Percentiles rank a stretch among this genome's conserved stretches.
Evolutionary conservation across 1,140 invertebrate species (phyloP).

Genomic region (Drosophila arizonae): DNA sequence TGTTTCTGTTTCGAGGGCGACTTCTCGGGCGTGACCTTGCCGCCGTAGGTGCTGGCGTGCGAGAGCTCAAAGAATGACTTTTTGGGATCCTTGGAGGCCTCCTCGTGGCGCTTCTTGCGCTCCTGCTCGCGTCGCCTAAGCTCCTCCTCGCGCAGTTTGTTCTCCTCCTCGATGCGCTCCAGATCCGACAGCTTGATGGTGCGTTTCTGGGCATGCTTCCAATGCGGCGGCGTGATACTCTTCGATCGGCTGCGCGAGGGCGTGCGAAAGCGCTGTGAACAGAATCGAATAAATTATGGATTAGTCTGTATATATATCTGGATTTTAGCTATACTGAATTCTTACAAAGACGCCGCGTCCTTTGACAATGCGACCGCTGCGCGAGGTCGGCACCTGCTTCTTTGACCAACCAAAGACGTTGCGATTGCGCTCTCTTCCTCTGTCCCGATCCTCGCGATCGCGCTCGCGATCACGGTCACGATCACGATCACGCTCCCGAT

Average conservation of each 20-base stretch:
- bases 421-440: slow-evolving; percentile 65
- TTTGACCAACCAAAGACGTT: slow-evolving; percentile 82
- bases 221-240: slow-evolving; percentile 94
- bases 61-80: slow-evolving; percentile 78
- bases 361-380: slow-evolving; percentile 93
- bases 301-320: no score
- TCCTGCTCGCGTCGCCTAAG: slow-evolving; percentile 85
- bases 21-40: slow-evolving; percentile 58
- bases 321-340: slow-evolving; percentile 39
- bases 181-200: slow-evolving; percentile 92
- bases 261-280: slow-evolving; percentile 89
- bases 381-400: slow-evolving; percentile 84
- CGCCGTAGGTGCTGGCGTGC: slow-evolving; percentile 79
- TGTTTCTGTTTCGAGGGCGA: slow-evolving; percentile 37
- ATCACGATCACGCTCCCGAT: slow-evolving; percentile 7
- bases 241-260: slow-evolving; percentile 91
- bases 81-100: slow-evolving; percentile 77
- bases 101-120: slow-evolving; percentile 85
- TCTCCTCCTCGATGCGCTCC: slow-evolving; percentile 88
- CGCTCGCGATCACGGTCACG: slow-evolving; percentile 69
- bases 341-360: slow-evolving; percentile 94
- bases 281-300: not conserved
- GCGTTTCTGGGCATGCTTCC: slow-evolving; percentile 92
- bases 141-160: slow-evolving; percentile 86
- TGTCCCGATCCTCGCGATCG: slow-evolving; percentile 82